phyloP scores from a whole-genome alignment of 2,113 vertebrate genomes.

The Toxotes jaculatrix region DNA sequence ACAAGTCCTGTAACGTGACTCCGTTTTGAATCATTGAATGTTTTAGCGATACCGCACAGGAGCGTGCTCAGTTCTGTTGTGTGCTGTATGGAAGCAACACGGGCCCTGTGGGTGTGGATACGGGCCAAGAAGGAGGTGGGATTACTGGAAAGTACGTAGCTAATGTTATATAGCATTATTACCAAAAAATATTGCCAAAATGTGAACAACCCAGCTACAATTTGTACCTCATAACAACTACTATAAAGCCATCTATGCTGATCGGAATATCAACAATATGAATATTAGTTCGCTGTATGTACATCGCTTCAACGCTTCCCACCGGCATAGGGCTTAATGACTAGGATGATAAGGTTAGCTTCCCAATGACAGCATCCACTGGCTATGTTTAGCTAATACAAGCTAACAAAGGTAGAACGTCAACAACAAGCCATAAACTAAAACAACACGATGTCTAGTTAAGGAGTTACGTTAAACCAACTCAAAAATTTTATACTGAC shows the following conservation, averaged over 20 bases:
- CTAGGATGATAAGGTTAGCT: not conserved
- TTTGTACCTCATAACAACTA: not conserved
- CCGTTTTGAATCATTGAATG: not conserved
- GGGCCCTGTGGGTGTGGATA: not conserved
- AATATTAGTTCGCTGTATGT: not conserved
- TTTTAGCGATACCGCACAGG: not conserved
- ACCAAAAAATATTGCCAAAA: not conserved
- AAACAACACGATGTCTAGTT: fast-evolving
- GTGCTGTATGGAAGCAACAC: not conserved
- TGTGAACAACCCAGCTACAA: not conserved
- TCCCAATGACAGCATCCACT: not conserved
- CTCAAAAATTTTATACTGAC: not conserved
- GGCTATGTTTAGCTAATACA: not conserved
- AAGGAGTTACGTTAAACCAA: too few species aligned
- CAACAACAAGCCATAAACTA: not conserved
- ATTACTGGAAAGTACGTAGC: not conserved
- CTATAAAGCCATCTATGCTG: not conserved
- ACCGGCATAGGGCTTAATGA: not conserved
- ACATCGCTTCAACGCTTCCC: not conserved
- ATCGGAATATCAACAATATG: not conserved
- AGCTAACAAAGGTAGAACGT: conserved; percentile 1
- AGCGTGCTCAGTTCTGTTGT: not conserved
- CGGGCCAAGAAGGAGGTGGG: not conserved
- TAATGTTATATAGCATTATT: not conserved
- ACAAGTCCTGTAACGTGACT: not conserved